Conservation (phyloP, 2,113 vertebrate genomes). For the Carassius carassius region DNA sequence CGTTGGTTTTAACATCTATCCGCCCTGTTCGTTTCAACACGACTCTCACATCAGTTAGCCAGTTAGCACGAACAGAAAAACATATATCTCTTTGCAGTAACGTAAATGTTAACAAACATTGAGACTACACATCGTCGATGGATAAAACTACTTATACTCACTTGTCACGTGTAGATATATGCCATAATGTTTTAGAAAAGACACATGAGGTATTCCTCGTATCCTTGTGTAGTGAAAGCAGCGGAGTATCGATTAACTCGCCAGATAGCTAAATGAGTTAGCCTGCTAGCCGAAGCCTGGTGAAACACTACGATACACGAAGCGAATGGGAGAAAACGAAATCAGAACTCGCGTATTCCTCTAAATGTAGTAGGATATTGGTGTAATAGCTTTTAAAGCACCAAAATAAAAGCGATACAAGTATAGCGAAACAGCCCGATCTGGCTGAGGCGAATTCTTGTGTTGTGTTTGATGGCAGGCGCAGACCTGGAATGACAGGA, state of each 20-base stretch:
- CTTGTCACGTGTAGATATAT: slow-evolving; percentile 15
- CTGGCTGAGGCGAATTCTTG: not conserved
- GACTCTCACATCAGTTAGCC: slow-evolving; percentile 24
- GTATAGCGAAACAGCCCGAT: not conserved
- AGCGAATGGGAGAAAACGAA: not conserved
- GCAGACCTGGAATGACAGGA: slow-evolving; percentile 46
- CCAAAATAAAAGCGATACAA: not conserved
- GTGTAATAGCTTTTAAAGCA: not conserved
- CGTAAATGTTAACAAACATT: not conserved
- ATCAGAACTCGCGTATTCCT: not conserved
- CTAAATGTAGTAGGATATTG: not conserved
- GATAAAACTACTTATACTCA: slow-evolving; percentile 39
- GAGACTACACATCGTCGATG: not conserved
- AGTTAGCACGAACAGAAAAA: slow-evolving; percentile 4
- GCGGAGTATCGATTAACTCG: slow-evolving; percentile 22
- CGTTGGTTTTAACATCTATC: not conserved
- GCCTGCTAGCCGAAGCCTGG: slow-evolving; percentile 34
- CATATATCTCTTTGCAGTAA: not conserved
- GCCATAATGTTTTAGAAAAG: not conserved
- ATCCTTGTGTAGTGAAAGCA: not conserved
- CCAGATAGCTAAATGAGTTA: slow-evolving; percentile 20
- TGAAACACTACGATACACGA: not conserved
- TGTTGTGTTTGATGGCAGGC: slow-evolving; percentile 43
- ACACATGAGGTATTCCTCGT: not conserved
- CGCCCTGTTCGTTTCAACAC: not conserved